Evolutionary conservation across 2,888 invertebrate species (phyloP).

Genomic region (Tupiocoris notatus): DNA sequence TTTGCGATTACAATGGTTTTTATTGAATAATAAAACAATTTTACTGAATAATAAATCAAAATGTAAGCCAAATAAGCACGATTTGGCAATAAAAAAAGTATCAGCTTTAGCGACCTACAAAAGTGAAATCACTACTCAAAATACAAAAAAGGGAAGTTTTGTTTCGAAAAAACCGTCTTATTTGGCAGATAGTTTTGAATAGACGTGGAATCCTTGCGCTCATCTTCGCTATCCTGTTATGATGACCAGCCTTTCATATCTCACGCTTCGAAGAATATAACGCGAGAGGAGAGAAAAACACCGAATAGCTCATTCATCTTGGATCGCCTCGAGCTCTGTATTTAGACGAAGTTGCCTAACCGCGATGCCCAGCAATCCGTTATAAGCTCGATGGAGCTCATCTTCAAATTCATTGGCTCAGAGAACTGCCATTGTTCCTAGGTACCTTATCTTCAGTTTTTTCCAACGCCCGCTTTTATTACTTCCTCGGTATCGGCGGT

Average conservation of each 20-base stretch:
- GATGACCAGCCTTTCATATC: neutral
- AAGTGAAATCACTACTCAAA: too few relatives aligned
- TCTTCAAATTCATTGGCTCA: neutral
- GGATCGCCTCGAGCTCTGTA: constrained; percentile 1
- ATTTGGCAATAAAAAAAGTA: too few relatives aligned
- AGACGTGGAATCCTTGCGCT: too few relatives aligned
- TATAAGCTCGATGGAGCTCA: neutral
- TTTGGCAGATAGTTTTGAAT: too few relatives aligned
- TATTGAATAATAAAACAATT: too few relatives aligned
- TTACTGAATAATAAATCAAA: too few relatives aligned
- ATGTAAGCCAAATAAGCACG: too few relatives aligned
- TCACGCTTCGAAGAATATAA: neutral
- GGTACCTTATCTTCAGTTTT: neutral
- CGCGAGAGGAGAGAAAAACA: neutral
- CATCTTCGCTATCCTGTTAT: neutral
- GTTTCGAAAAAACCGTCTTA: too few relatives aligned
- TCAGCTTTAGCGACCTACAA: too few relatives aligned
- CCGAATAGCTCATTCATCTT: constrained; percentile 9
- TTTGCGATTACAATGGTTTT: too few relatives aligned
- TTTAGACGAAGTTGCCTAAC: constrained; percentile 28
- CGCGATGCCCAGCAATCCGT: constrained; percentile 1
- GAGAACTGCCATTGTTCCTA: neutral
- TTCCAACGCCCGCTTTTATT: neutral
- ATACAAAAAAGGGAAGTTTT: too few relatives aligned
- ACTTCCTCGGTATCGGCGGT: neutral